Conservation (phyloP, 2,888 invertebrate genomes). For the Eumerus sabulonum region DNA sequence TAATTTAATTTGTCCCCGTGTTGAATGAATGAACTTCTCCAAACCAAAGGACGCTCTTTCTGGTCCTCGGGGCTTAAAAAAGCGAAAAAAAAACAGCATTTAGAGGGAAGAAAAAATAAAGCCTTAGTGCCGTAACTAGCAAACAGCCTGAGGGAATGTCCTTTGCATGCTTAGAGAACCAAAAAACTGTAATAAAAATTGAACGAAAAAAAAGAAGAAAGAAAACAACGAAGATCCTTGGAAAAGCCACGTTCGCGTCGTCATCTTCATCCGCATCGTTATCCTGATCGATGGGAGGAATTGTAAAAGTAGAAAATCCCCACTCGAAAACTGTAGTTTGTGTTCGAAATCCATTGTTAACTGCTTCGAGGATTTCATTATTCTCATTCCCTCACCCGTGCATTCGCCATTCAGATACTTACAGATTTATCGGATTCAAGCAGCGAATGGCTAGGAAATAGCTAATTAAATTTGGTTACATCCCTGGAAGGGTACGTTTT, state of each 20-base stretch:
- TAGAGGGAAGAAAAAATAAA: no score
- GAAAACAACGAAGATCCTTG: slow-evolving; percentile 24
- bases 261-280: not conserved
- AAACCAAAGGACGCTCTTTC: slow-evolving; percentile 30
- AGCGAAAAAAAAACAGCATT: slow-evolving; percentile 24
- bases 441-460: slow-evolving; percentile 18
- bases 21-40: slow-evolving; percentile 20
- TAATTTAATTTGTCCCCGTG: slow-evolving; percentile 51
- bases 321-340: slow-evolving; percentile 41
- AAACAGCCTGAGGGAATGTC: slow-evolving; percentile 49
- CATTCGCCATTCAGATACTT: slow-evolving; percentile 23
- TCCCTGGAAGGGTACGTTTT: slow-evolving; percentile 36
- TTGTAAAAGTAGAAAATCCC: no score
- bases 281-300: slow-evolving; percentile 10
- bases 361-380: slow-evolving; percentile 29
- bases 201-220: slow-evolving; percentile 5
- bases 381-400: not conserved
- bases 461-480: slow-evolving; percentile 63
- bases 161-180: slow-evolving; percentile 24
- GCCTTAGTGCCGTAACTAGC: slow-evolving; percentile 45
- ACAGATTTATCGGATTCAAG: slow-evolving; percentile 35
- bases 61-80: not conserved
- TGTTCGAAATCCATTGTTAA: slow-evolving; percentile 49
- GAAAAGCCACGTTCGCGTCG: not conserved
- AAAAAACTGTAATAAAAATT: no score